Percentiles rank a stretch among this genome's conserved stretches.
These are phyloP conservation scores for Euwallacea fornicatus DNA, from an alignment of 1,140 invertebrate species.

Conservation along the genomic window DNA sequence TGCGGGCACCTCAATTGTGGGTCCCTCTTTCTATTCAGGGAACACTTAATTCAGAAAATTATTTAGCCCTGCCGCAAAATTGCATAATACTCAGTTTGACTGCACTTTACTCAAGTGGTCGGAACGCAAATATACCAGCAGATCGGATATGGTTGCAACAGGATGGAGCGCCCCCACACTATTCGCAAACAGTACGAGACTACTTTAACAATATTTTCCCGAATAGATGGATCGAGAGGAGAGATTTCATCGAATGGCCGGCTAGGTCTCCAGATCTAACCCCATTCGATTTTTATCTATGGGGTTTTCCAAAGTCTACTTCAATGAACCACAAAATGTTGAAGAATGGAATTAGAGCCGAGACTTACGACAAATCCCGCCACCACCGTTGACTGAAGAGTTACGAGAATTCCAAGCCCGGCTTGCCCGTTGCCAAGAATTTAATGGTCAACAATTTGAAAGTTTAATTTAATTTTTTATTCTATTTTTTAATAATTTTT, in stretches of 20 bases:
- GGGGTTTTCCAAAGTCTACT: conserved; percentile 24
- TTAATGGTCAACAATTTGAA: conserved; percentile 9
- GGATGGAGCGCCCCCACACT: conserved; percentile 52
- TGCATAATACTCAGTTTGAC: too few relatives aligned
- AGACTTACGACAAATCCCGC: neutral
- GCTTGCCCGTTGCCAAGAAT: neutral
- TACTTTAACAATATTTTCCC: conserved; percentile 50
- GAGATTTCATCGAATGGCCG: conserved; percentile 52
- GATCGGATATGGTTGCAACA: conserved; percentile 46
- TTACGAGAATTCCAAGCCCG: neutral
- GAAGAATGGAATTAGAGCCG: neutral
- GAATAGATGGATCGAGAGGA: conserved; percentile 52
- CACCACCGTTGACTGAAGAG: neutral
- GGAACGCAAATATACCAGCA: neutral
- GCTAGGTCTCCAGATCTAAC: conserved; percentile 53
- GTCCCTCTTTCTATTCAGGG: conserved; percentile 11
- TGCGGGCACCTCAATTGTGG: too few relatives aligned
- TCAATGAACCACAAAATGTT: neutral
- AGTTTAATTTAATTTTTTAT: conserved; percentile 1
- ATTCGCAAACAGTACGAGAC: conserved; percentile 40
- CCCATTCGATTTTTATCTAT: conserved; percentile 54
- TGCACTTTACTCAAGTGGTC: too few relatives aligned
- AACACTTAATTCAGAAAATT: too few relatives aligned
- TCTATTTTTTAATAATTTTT: neutral
- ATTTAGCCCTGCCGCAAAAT: too few relatives aligned